phyloP scores from a whole-genome alignment of 2,888 invertebrate species.

The Papilio elwesi region DNA sequence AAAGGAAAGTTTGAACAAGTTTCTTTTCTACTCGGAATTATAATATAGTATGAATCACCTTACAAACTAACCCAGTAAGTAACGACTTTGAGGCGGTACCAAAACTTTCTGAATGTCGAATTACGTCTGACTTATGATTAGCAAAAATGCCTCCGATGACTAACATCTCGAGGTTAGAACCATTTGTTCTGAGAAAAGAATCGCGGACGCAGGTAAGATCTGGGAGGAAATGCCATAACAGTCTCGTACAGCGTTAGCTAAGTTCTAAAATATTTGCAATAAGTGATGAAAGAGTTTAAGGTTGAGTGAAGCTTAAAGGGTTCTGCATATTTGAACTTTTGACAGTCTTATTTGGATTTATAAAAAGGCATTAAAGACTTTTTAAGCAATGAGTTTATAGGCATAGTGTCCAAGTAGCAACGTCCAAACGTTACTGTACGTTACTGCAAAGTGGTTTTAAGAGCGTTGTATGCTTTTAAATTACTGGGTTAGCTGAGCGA shows the following conservation, averaged over 20 bases:
- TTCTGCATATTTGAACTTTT: background rate
- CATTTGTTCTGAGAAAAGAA: constrained; percentile 61
- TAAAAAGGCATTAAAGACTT: background rate
- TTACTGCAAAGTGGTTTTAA: too few species aligned
- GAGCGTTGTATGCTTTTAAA: too few species aligned
- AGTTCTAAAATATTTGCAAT: constrained; percentile 39
- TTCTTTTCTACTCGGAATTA: background rate
- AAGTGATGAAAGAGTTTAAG: constrained; percentile 35
- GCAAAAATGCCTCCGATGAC: constrained; percentile 60
- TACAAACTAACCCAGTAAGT: constrained; percentile 6
- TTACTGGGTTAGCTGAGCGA: too few species aligned
- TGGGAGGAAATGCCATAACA: constrained; percentile 66
- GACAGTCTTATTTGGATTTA: background rate
- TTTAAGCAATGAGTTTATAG: too few species aligned
- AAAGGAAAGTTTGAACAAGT: constrained; percentile 27
- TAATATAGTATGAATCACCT: constrained; percentile 19
- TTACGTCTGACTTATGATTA: constrained; percentile 55
- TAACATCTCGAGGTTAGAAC: constrained; percentile 59
- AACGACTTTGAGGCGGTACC: constrained; percentile 29
- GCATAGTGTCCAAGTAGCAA: too few species aligned
- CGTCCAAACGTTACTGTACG: too few species aligned
- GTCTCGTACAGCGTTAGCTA: constrained; percentile 42
- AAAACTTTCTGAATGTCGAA: constrained; percentile 39
- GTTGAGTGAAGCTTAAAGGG: constrained; percentile 15
- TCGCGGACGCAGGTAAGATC: constrained; percentile 57